Evolutionary conservation across 1,140 invertebrate species (phyloP), one percentile per base, ranked within the genome.

Genomic region (Colletes gigas): DNA sequence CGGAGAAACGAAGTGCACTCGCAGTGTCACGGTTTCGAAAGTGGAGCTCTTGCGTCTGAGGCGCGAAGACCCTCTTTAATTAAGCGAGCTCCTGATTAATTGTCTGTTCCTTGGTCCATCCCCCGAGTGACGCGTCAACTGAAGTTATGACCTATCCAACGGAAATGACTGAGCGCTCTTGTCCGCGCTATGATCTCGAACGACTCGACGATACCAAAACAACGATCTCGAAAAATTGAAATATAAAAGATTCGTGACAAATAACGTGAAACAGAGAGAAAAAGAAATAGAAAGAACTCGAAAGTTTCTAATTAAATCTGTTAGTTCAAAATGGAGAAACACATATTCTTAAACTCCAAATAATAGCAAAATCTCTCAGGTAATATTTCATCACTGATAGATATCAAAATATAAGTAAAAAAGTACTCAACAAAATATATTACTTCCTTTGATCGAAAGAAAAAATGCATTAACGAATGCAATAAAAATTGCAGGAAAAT

Each of bases 41-140:
- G 74, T 70, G 74, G 66, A 63, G 57, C 67, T 65, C 73, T 65
- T 66, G 41, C 70, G 79, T 77, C 66, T 77, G 79, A 63, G 70
- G 69, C 74, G 66, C 79, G 59, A 78, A 78, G 79, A 70, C 68
- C 44, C 81, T 79, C 76, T 84, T 83, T 84, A 84, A 83, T 84
- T 84, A 84, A 83, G 75, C 75, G 71, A 75, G 71, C 69, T 76
- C 62, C 73, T 83, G 84, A 89, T 88, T 88, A 83, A 89, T 88
- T 84, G 70, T 63, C 41, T 78, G 75, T 78, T 83, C 79, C 63
- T 30, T 81, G 50, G 81, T 77, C 78, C 80, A 78, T 77, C 81
- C 73, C 67, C 14, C 39, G 59, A 60, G 70, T 19, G 76, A 83
- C 71, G 72, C 12, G 65, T 75, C 76, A 50, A 78, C 75, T 41